These are phyloP conservation scores for Chondrosia reniformis DNA, from an alignment of 37 sponge, comb jelly and placozoan species.

Conservation along the genomic window DNA sequence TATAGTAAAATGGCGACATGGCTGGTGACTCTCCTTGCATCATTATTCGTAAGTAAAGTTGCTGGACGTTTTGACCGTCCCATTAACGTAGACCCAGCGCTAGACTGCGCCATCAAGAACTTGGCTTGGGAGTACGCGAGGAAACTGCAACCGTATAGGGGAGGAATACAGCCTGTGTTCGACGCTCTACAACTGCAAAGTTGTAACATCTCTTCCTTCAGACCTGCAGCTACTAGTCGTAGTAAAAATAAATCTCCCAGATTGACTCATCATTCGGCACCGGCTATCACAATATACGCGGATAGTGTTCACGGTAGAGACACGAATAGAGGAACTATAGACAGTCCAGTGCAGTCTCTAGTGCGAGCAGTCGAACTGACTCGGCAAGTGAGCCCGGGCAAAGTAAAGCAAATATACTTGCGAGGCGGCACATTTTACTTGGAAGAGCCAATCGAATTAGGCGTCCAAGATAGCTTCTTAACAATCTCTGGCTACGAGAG, in stretches of 20 bases:
- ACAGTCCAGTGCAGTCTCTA: conserved; percentile 36
- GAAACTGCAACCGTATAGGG: not conserved
- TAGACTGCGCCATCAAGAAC: conserved; percentile 9
- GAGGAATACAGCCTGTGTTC: not conserved
- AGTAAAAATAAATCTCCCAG: too few relatives aligned
- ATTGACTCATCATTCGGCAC: too few relatives aligned
- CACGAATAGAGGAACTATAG: conserved; percentile 27
- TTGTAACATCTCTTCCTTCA: not conserved
- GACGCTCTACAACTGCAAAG: conserved; percentile 20
- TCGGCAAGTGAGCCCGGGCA: not conserved
- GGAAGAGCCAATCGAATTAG: conserved; percentile 4
- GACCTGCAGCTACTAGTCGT: too few relatives aligned
- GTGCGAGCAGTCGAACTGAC: conserved; percentile 20
- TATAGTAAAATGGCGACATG: too few relatives aligned
- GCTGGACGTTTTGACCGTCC: too few relatives aligned
- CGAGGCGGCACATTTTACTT: conserved; percentile 28
- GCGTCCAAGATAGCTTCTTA: conserved; percentile 27
- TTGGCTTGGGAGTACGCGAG: not conserved
- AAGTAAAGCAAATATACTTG: conserved; percentile 18
- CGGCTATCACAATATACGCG: conserved; percentile 12
- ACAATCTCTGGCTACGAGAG: conserved; percentile 26
- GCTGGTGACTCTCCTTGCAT: too few relatives aligned
- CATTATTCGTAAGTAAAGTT: too few relatives aligned
- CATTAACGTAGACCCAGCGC: conserved; percentile 18
- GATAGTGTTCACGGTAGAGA: conserved; percentile 20